Evolutionary conservation across 2,113 vertebrate species (phyloP).

Genomic region (Hippocampus abdominalis): DNA sequence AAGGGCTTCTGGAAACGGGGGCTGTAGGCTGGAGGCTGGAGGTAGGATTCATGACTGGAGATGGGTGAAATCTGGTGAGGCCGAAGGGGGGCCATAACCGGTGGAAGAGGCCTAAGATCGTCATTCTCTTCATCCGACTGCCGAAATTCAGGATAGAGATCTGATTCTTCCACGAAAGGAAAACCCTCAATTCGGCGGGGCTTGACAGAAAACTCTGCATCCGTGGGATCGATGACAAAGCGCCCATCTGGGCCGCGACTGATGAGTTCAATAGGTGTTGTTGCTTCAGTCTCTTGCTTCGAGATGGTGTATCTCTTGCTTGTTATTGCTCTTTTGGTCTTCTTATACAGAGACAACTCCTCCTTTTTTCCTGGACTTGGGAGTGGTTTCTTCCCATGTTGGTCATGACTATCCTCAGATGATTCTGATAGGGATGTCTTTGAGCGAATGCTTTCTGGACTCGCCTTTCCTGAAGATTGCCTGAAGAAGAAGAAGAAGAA

Average conservation of each 20-base stretch:
- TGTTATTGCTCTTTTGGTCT: conserved; percentile 97
- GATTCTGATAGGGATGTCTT: conserved; percentile 89
- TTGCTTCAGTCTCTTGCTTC: conserved; percentile 88
- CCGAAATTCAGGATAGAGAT: conserved; percentile 96
- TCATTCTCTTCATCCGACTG: conserved; percentile 98
- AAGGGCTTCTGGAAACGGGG: conserved; percentile 90
- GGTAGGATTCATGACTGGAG: conserved; percentile 95
- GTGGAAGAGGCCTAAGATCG: conserved; percentile 82
- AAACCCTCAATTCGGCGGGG: conserved; percentile 92
- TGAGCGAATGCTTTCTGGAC: conserved; percentile 89
- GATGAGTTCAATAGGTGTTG: conserved; percentile 94
- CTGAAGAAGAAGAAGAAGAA: conserved; percentile 60
- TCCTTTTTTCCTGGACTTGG: conserved; percentile 89
- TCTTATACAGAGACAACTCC: conserved; percentile 93
- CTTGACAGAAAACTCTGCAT: conserved; percentile 82
- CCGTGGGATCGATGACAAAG: conserved; percentile 86
- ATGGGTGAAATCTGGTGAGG: conserved; percentile 89
- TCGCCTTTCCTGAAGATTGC: conserved; percentile 93
- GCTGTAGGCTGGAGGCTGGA: conserved; percentile 98
- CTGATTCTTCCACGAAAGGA: conserved; percentile 96
- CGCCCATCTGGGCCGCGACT: conserved; percentile 94
- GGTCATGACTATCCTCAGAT: conserved; percentile 87
- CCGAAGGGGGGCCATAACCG: conserved; percentile 86
- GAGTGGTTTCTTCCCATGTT: conserved; percentile 80
- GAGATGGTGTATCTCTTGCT: conserved; percentile 92